A percentile compares a stretch with the other conserved stretches of the same genome.
Conservation (phyloP, 2,797 vertebrate species). For the Babyrousa celebensis region DNA sequence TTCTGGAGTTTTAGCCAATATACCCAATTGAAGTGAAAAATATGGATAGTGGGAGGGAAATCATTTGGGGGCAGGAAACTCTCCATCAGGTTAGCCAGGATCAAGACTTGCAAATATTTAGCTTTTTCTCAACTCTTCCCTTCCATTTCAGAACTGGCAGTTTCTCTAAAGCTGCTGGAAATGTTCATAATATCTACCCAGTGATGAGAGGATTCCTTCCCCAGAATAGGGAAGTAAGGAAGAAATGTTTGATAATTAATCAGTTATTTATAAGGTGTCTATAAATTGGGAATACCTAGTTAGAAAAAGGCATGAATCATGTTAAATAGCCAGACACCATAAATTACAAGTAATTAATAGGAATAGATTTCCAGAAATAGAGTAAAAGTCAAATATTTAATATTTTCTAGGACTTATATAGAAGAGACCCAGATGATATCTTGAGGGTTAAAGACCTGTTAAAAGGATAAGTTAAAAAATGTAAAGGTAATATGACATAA, state of each 20-base stretch:
- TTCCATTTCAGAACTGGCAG: not conserved
- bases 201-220: not conserved
- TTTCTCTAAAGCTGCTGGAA: constrained; percentile 21
- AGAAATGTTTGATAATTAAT: not conserved
- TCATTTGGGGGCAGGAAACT: not conserved
- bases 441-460: constrained; percentile 37
- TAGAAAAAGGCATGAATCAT: constrained; percentile 5
- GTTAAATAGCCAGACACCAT: not conserved
- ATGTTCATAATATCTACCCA: not conserved
- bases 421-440: constrained; percentile 26
- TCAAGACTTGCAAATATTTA: not conserved
- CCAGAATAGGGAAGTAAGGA: not conserved
- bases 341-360: not conserved
- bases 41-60: not conserved
- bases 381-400: constrained; percentile 34
- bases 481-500: constrained; percentile 14
- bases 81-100: not conserved
- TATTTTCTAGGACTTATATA: constrained; percentile 17
- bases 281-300: not conserved
- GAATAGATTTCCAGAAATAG: constrained; percentile 30
- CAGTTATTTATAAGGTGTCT: not conserved
- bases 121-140: not conserved
- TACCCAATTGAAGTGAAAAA: not conserved
- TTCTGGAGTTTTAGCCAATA: not conserved
- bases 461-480: constrained; percentile 38